Base-by-base conservation (phyloP, 2,113 vertebrate genomes). In the Pao palembangensis region DNA sequence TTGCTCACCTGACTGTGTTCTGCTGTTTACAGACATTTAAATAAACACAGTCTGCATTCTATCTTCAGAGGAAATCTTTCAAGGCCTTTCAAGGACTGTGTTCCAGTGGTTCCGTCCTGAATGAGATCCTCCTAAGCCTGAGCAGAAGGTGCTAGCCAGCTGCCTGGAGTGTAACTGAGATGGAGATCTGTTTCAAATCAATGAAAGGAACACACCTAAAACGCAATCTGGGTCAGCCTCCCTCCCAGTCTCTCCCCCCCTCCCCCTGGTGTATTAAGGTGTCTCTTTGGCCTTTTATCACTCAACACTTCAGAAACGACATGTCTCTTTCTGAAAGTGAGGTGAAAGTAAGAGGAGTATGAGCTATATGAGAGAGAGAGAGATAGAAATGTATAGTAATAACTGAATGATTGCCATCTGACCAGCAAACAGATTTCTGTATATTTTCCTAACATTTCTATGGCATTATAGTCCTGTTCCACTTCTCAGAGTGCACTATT, bases 321-420 rank as follows among this genome's bases (percentile, higher is more conserved):
- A 70, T 52, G 19, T 69, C 51, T 76, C 61, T 64, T 73, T 77
- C 47, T 60, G 51, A 34, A 58, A 67, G 75, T 66, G 71, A n/a
- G n/a, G 56, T 28, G 21, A 43, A 58, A 28, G n/a, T 8, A 18
- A 11, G 47, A 19, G 66, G 51, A 69, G n/a, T 28, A 65, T 67
- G 62, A 65, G 51, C 3, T 67, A 50, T 38, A 12, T 11, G 34
- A 38, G 8, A 38, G 34, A 38, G 34, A 38, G 6, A 28, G 25
- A 5, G 34, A 38, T 1, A 11, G 34, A 38, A 8, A 38, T 8
- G 80, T 83, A 64, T 80, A 85, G 68, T 78, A 87, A 86, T 87
- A 88, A 83, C 81, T 59, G 85, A 89, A 90, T 86, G 66, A 80
- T 67, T 78, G 50, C 82, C 84, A 88, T 86, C 69, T 85, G 85